Evolutionary conservation across 2,113 vertebrate genomes (phyloP).

Genomic region (Rhinolophus ferrumequinum): DNA sequence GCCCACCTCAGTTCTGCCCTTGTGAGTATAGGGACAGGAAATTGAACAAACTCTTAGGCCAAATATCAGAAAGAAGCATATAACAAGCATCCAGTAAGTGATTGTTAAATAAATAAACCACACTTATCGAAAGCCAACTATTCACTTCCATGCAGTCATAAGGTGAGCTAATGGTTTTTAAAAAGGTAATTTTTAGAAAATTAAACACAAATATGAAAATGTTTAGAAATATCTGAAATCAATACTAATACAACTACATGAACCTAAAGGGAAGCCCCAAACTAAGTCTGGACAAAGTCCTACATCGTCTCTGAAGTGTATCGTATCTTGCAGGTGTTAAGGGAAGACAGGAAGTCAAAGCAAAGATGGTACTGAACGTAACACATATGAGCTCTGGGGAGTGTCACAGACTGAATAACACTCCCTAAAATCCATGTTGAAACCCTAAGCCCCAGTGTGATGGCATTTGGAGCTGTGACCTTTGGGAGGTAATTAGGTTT

Average conservation of each 20-base stretch:
- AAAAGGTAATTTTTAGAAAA: constrained; percentile 55
- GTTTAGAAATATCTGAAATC: constrained; percentile 31
- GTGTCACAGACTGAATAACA: background rate
- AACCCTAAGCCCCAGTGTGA: background rate
- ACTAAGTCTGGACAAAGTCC: background rate
- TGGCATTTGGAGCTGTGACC: background rate
- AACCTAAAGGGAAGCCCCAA: background rate
- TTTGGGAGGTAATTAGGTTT: background rate
- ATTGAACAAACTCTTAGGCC: background rate
- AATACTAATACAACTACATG: background rate
- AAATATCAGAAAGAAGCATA: constrained; percentile 44
- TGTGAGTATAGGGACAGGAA: background rate
- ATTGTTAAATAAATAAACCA: constrained; percentile 33
- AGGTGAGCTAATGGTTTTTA: background rate
- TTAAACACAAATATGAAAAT: constrained; percentile 38
- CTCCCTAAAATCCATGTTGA: background rate
- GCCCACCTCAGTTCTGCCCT: background rate
- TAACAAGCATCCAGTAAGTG: background rate
- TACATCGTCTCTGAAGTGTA: background rate
- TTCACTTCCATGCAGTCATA: background rate
- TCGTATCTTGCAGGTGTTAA: background rate
- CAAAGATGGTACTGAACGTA: background rate
- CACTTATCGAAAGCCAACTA: constrained; percentile 48
- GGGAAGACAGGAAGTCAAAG: background rate
- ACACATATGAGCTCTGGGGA: background rate